phyloP scores from a whole-genome alignment of 2,888 invertebrate genomes.

The Notodonta ziczac region DNA sequence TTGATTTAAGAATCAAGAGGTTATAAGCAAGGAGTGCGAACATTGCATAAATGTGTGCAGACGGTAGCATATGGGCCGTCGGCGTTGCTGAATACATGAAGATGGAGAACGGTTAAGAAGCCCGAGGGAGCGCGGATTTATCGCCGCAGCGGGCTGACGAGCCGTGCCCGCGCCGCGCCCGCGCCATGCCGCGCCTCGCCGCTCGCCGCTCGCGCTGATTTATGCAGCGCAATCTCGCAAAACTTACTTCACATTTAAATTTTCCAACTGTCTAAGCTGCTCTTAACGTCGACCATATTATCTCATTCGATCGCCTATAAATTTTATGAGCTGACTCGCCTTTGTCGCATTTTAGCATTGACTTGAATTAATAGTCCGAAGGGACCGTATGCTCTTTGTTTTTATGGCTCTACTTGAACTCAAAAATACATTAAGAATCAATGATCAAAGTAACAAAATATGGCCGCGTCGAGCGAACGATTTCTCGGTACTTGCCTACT shows the following conservation, averaged over 20 bases:
- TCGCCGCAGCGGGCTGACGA: constrained; percentile 70
- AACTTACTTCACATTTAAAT: constrained; percentile 85
- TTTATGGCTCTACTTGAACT: constrained; percentile 50
- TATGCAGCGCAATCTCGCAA: constrained; percentile 84
- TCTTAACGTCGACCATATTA: constrained; percentile 84
- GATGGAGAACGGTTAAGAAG: constrained; percentile 75
- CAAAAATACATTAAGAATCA: constrained; percentile 39
- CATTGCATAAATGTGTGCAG: constrained; percentile 31
- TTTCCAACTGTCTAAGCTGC: constrained; percentile 84
- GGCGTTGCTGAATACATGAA: constrained; percentile 58
- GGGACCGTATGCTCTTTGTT: constrained; percentile 64
- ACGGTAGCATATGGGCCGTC: constrained; percentile 25
- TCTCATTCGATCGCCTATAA: constrained; percentile 85
- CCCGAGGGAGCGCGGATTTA: constrained; percentile 82
- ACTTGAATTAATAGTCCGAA: constrained; percentile 75
- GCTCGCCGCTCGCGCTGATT: constrained; percentile 74
- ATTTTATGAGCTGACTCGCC: constrained; percentile 83
- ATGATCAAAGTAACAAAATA: constrained; percentile 26
- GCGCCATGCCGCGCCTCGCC: constrained; percentile 47
- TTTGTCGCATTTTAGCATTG: constrained; percentile 77
- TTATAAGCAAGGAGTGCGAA: constrained; percentile 8
- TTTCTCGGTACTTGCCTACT: constrained; percentile 23
- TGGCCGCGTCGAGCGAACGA: constrained; percentile 17
- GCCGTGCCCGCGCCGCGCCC: constrained; percentile 55
- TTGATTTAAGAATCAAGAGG: no score